Evolutionary conservation across 2,888 invertebrate species (phyloP).

Genomic region (Troides oblongomaculatus): DNA sequence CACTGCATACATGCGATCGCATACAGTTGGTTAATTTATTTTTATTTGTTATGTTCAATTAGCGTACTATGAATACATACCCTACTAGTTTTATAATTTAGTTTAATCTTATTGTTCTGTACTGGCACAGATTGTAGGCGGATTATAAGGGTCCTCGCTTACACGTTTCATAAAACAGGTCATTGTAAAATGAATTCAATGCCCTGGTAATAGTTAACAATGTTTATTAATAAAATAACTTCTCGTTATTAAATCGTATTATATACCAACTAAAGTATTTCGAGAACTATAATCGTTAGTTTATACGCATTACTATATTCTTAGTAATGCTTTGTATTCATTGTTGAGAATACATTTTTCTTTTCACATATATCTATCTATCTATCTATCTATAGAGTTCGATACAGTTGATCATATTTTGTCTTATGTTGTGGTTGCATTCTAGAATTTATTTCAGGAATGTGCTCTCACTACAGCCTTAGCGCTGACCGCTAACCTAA

Average conservation of each 20-base stretch:
- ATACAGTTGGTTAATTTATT: neutral
- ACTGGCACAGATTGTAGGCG: slow-evolving; percentile 16
- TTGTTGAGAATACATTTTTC: too few species aligned
- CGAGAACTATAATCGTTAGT: too few species aligned
- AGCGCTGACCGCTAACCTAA: slow-evolving; percentile 29
- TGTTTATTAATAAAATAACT: neutral
- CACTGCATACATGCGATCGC: slow-evolving; percentile 5
- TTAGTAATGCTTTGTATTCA: too few species aligned
- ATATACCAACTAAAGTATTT: neutral
- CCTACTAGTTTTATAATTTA: slow-evolving; percentile 19
- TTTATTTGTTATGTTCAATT: slow-evolving; percentile 2
- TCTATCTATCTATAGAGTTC: too few species aligned
- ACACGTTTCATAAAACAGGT: neutral
- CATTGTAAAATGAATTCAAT: neutral
- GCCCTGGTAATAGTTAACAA: neutral
- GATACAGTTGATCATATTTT: too few species aligned
- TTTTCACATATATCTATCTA: too few species aligned
- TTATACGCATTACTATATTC: too few species aligned
- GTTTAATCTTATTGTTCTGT: slow-evolving; percentile 23
- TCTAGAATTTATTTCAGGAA: slow-evolving; percentile 31
- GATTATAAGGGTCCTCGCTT: slow-evolving; percentile 11
- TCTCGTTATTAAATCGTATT: neutral
- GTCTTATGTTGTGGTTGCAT: slow-evolving; percentile 8
- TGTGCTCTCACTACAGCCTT: slow-evolving; percentile 32
- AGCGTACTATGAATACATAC: slow-evolving; percentile 10